phyloP scores from a whole-genome alignment of 1,140 invertebrate species.

The Tetranychus cinnabarinus region DNA sequence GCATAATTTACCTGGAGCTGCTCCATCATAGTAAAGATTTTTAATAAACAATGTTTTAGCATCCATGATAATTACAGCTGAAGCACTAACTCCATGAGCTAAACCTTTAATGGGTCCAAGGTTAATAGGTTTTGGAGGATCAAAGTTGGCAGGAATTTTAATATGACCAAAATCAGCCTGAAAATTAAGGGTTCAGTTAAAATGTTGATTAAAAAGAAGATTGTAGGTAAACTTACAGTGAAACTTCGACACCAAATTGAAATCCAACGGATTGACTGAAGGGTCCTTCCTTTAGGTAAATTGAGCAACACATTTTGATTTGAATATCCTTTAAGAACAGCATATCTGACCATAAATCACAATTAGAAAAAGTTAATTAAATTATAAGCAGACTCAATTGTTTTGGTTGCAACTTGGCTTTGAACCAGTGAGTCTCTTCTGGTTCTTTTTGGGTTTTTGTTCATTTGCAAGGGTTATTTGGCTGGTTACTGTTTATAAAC shows the following conservation, averaged over 20 bases:
- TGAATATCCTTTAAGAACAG: conserved; percentile 43
- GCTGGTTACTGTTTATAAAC: no score
- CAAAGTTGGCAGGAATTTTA: conserved; percentile 39
- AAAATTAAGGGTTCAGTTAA: conserved; percentile 5
- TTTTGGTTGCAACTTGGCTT: no score
- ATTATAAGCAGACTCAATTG: no score
- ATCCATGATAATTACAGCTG: conserved; percentile 55
- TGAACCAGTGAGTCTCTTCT: no score
- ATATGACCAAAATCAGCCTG: conserved; percentile 78
- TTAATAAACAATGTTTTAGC: conserved; percentile 63
- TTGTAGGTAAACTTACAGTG: conserved; percentile 36
- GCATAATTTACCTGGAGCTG: conserved; percentile 8
- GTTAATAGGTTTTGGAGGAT: conserved; percentile 42
- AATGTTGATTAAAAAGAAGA: neutral
- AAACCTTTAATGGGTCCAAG: neutral
- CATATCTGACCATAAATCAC: conserved; percentile 36
- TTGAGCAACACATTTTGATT: conserved; percentile 54
- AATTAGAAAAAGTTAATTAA: conserved; percentile 3
- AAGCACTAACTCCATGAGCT: conserved; percentile 40
- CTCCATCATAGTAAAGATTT: conserved; percentile 41
- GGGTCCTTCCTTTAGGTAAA: conserved; percentile 50
- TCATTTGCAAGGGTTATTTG: no score
- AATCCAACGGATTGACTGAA: conserved; percentile 65
- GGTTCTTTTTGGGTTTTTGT: no score
- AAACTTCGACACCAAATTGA: conserved; percentile 70